phyloP scores from a whole-genome alignment of 1,140 invertebrate species.

The Diachasma alloeum region DNA sequence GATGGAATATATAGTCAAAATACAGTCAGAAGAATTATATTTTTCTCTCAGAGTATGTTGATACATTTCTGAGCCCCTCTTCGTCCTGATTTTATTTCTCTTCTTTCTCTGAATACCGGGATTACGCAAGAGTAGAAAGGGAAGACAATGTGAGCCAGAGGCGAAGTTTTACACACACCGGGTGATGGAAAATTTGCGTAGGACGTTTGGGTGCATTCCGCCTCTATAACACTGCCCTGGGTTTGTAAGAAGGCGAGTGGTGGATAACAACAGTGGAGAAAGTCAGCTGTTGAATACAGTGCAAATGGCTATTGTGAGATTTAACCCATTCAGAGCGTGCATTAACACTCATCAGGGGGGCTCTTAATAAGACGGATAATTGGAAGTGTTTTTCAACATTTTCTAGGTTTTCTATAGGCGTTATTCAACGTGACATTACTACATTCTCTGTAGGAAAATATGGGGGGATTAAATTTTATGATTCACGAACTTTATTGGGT shows the following conservation, averaged over 20 bases:
- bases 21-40: too few relatives aligned
- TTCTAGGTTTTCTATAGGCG: background rate
- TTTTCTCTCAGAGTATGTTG: too few relatives aligned
- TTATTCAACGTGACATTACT: background rate
- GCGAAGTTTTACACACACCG: background rate
- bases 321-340: background rate
- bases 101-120: background rate
- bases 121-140: slow-evolving; percentile 16
- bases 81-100: background rate
- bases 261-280: slow-evolving; percentile 6
- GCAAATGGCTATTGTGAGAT: background rate
- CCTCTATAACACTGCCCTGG: slow-evolving; percentile 12
- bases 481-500: too few relatives aligned
- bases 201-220: slow-evolving; percentile 18
- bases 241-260: background rate
- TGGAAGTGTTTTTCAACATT: background rate
- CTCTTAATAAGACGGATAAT: slow-evolving; percentile 16
- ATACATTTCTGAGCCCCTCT: background rate
- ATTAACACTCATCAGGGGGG: slow-evolving; percentile 5
- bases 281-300: slow-evolving; percentile 17
- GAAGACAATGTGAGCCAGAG: background rate
- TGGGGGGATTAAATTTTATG: too few relatives aligned
- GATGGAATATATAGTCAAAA: too few relatives aligned
- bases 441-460: too few relatives aligned
- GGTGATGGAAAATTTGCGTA: slow-evolving; percentile 26